Conservation (phyloP, 2,888 invertebrate species). For the Polyommatus iphigenia region DNA sequence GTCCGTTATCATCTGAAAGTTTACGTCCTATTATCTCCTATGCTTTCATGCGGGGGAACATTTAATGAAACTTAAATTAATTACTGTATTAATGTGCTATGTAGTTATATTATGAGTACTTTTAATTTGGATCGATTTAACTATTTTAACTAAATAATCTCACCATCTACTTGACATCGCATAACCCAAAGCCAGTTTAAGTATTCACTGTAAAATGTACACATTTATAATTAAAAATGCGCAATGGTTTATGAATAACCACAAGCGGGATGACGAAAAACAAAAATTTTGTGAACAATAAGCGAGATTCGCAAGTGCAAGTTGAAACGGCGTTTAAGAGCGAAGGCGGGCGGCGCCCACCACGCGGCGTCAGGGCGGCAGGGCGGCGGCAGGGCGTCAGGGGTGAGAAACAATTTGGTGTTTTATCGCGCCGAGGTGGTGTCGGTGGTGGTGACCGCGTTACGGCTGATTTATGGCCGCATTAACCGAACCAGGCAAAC, state of each 20-base stretch:
- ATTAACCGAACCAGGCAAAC: slow-evolving; percentile 66
- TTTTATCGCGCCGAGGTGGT: slow-evolving; percentile 69
- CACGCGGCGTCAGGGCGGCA: slow-evolving; percentile 37
- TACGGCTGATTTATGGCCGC: slow-evolving; percentile 75
- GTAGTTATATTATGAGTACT: no score
- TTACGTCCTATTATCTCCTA: background rate
- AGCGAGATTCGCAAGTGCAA: slow-evolving; percentile 80
- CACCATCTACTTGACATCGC: no score
- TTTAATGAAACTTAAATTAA: no score
- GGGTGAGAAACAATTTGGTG: slow-evolving; percentile 79
- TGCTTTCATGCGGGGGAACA: no score
- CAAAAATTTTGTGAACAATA: slow-evolving; percentile 77
- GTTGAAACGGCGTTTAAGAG: slow-evolving; percentile 80
- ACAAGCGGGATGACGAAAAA: slow-evolving; percentile 49
- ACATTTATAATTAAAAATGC: background rate
- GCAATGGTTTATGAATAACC: background rate
- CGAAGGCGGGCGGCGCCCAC: slow-evolving; percentile 77
- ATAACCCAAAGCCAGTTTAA: no score
- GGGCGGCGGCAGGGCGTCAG: slow-evolving; percentile 53
- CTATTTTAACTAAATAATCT: no score
- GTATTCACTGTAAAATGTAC: no score
- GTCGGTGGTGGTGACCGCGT: slow-evolving; percentile 52
- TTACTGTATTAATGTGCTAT: no score
- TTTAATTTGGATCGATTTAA: no score
- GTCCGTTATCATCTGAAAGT: background rate